Evolutionary conservation across 2,797 vertebrate species (phyloP).

Genomic region (Ispidina picta): DNA sequence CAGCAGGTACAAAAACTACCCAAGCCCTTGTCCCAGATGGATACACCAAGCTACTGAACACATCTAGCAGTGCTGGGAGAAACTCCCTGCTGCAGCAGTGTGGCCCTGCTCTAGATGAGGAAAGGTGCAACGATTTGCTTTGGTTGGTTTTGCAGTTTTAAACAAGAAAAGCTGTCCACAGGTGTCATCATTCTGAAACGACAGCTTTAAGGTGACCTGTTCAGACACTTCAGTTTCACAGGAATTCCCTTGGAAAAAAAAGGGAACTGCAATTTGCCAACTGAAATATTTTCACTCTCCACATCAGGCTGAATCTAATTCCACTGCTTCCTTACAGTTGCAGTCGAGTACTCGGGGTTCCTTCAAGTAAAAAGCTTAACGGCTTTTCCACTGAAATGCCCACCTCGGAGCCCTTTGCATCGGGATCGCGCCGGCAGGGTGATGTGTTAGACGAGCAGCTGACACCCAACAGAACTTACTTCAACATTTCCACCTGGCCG

Average conservation of each 20-base stretch:
- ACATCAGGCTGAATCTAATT: conserved; percentile 48
- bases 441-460: background rate
- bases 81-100: background rate
- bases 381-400: background rate
- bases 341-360: background rate
- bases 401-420: background rate
- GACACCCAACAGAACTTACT: background rate
- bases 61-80: background rate
- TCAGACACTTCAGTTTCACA: conserved; percentile 6
- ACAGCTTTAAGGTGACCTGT: background rate
- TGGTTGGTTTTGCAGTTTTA: too few species aligned
- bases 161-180: background rate
- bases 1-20: background rate
- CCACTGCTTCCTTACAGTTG: conserved; percentile 18
- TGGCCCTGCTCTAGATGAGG: background rate
- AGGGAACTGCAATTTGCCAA: conserved; percentile 32
- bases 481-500: background rate
- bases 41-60: background rate
- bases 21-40: background rate
- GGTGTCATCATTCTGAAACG: background rate
- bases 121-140: background rate
- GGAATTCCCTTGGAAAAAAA: conserved; percentile 20
- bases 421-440: background rate
- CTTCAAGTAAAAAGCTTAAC: background rate
- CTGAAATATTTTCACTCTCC: conserved; percentile 50